Conservation (phyloP, 2,113 vertebrate genomes). For the Poicephalus meyeri region DNA sequence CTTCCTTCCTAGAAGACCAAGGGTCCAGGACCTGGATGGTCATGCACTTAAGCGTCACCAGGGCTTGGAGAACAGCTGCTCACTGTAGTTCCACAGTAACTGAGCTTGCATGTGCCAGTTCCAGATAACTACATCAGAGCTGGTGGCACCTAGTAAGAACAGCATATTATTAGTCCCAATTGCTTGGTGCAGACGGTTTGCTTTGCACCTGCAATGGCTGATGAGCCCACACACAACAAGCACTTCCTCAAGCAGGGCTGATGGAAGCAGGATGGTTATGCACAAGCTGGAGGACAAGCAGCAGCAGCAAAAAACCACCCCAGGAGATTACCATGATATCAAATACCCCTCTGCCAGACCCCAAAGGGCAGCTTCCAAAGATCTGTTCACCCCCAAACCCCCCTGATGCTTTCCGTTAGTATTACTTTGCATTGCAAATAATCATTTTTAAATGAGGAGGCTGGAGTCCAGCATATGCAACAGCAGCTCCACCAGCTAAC, state of each 20-base stretch:
- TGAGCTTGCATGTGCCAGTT: not conserved
- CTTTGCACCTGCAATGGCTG: not conserved
- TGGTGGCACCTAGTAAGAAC: not conserved
- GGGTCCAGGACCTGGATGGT: not conserved
- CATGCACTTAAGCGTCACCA: not conserved
- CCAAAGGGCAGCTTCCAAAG: not conserved
- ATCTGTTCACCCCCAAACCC: not conserved
- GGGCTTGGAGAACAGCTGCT: not conserved
- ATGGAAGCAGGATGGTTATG: not conserved
- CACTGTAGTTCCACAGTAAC: accelerated
- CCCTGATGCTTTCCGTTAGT: not conserved
- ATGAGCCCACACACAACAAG: not conserved
- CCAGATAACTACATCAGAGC: not conserved
- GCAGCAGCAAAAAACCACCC: accelerated
- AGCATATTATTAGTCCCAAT: not conserved
- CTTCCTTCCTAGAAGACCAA: not conserved
- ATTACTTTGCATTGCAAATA: not conserved
- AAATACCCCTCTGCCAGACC: not conserved
- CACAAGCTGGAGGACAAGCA: accelerated
- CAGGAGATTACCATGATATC: not conserved
- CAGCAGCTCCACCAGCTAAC: not conserved
- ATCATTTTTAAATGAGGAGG: not conserved
- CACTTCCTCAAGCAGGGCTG: not conserved
- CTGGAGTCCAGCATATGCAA: not conserved
- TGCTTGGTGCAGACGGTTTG: not conserved